Evolutionary conservation across 2,888 invertebrate species (phyloP).

Genomic region (Cataglyphis albicans): DNA sequence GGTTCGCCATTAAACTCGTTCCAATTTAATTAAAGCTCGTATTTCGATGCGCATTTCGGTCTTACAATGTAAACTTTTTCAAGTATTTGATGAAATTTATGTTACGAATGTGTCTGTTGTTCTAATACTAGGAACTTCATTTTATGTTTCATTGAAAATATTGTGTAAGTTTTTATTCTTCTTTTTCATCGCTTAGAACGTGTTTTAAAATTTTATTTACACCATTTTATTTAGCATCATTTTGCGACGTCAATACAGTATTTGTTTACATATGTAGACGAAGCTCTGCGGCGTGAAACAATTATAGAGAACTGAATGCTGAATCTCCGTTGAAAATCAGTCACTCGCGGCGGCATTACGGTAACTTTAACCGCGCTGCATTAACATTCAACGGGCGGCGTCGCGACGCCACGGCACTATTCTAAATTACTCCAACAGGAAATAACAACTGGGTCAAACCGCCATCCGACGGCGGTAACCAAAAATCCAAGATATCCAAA

Average conservation of each 20-base stretch:
- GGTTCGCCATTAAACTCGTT: constrained; percentile 43
- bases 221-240: background rate
- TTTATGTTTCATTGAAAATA: background rate
- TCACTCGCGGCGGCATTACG: constrained; percentile 27
- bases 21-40: constrained; percentile 45
- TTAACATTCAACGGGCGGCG: constrained; percentile 38
- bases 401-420: constrained; percentile 34
- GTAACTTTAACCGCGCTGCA: constrained; percentile 29
- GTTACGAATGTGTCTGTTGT: background rate
- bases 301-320: constrained; percentile 24
- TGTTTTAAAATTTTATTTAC: background rate
- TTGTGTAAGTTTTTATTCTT: background rate
- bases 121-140: background rate
- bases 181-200: background rate
- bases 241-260: background rate
- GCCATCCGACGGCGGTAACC: background rate
- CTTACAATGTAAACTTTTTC: constrained; percentile 2
- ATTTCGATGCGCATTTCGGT: constrained; percentile 18
- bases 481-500: constrained; percentile 4
- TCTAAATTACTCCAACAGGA: constrained; percentile 43
- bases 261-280: background rate
- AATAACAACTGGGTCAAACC: constrained; percentile 48
- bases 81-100: constrained; percentile 12
- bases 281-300: constrained; percentile 4
- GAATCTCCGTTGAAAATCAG: constrained; percentile 34